A percentile compares a stretch with the other conserved stretches of the same genome.
Evolutionary conservation across 2,888 invertebrate species (phyloP).

Genomic region (Linnaemya vulpina): DNA sequence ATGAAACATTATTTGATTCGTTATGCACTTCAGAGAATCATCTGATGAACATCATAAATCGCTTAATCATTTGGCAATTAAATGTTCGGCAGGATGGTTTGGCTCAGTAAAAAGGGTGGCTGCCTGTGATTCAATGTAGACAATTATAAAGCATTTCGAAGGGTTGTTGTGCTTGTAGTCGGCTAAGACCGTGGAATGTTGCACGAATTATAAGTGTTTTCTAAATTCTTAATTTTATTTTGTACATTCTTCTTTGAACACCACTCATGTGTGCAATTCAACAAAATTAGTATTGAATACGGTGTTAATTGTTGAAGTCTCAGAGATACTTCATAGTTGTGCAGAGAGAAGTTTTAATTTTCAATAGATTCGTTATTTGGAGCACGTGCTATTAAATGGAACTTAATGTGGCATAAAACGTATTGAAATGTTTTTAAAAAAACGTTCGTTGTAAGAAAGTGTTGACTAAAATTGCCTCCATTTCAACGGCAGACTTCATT

Average conservation of each 20-base stretch:
- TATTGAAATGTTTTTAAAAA: constrained; percentile 29
- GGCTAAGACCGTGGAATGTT: neutral
- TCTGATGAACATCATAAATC: constrained; percentile 81
- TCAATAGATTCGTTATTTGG: constrained; percentile 32
- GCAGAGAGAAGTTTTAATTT: constrained; percentile 20
- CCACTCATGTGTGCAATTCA: constrained; percentile 82
- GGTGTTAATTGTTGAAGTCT: constrained; percentile 82
- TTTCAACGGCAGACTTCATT: constrained; percentile 49
- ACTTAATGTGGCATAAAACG: constrained; percentile 60
- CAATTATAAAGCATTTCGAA: constrained; percentile 21
- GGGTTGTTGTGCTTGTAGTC: constrained; percentile 28
- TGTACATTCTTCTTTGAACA: constrained; percentile 72
- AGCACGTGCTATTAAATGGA: constrained; percentile 68
- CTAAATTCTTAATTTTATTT: constrained; percentile 30
- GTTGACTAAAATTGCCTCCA: constrained; percentile 48
- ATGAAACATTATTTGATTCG: constrained; percentile 74
- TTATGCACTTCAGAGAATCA: constrained; percentile 75
- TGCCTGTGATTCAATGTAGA: neutral
- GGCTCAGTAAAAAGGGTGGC: constrained; percentile 35
- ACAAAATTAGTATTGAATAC: constrained; percentile 78
- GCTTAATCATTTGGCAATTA: constrained; percentile 83
- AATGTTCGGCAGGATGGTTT: constrained; percentile 59
- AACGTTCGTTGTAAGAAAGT: constrained; percentile 34
- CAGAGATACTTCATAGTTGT: constrained; percentile 64
- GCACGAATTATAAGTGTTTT: constrained; percentile 26